Evolutionary conservation across 2,797 vertebrate species (phyloP).

Genomic region (Helicolenus hilgendorfi): DNA sequence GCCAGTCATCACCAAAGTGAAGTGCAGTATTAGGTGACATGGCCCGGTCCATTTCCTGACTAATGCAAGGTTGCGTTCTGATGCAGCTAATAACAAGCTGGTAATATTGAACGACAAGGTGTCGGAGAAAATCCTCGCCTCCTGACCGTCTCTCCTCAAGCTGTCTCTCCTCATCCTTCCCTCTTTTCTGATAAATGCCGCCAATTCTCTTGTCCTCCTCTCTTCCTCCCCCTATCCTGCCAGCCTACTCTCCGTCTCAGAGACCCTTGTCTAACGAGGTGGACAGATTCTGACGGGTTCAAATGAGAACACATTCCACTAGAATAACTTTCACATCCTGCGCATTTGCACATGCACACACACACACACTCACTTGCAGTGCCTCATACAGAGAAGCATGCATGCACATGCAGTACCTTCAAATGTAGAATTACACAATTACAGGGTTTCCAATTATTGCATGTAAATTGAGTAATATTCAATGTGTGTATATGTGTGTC

Average conservation of each 20-base stretch:
- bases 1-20: not conserved
- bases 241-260: constrained; percentile 31
- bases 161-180: constrained; percentile 57
- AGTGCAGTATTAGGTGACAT: not conserved
- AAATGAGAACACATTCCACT: constrained; percentile 82
- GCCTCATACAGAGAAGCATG: not conserved
- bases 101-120: constrained; percentile 58
- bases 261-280: constrained; percentile 54
- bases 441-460: constrained; percentile 3
- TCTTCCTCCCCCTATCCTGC: constrained; percentile 10
- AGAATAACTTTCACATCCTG: constrained; percentile 69
- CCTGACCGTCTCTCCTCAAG: constrained; percentile 35
- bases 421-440: constrained; percentile 9
- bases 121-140: constrained; percentile 32
- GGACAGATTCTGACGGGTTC: constrained; percentile 66
- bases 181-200: constrained; percentile 44
- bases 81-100: constrained; percentile 43
- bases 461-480: not conserved
- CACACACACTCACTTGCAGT: not conserved
- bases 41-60: not conserved
- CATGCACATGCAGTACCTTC: not conserved
- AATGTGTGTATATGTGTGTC: not conserved
- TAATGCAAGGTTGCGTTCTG: constrained; percentile 5
- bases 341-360: not conserved
- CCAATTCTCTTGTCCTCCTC: constrained; percentile 22